Conservation (phyloP, 2,888 invertebrate species). For the Hyalella azteca region DNA sequence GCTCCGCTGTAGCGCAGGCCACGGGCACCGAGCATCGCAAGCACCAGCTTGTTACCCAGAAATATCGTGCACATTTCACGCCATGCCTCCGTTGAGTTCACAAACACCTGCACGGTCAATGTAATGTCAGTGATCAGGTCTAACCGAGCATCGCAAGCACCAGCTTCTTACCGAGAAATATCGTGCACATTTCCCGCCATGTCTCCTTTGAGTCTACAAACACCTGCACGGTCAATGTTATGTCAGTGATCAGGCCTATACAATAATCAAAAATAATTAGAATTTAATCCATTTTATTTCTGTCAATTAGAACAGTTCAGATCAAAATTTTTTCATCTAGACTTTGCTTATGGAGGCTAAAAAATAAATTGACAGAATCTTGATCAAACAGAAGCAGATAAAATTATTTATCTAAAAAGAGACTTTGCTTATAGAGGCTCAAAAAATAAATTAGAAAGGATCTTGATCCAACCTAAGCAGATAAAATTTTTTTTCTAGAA, state of each 20-base stretch:
- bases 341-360: no score
- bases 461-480: no score
- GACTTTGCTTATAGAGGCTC: no score
- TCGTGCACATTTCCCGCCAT: constrained; percentile 98
- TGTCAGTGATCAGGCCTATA: neutral
- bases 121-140: neutral
- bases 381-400: no score
- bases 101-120: neutral
- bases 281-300: no score
- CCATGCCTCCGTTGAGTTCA: constrained; percentile 86
- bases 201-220: constrained; percentile 78
- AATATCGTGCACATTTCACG: constrained; percentile 99
- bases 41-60: constrained; percentile 63
- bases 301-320: no score
- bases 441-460: no score
- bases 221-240: neutral
- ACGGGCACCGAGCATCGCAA: neutral
- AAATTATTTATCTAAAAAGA: no score
- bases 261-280: no score
- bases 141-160: neutral
- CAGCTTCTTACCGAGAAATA: constrained; percentile 72
- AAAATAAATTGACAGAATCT: no score
- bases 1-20: neutral
- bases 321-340: no score
- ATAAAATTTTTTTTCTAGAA: no score